Conservation (phyloP, 2,797 vertebrate genomes). For the Sarcophilus harrisii region DNA sequence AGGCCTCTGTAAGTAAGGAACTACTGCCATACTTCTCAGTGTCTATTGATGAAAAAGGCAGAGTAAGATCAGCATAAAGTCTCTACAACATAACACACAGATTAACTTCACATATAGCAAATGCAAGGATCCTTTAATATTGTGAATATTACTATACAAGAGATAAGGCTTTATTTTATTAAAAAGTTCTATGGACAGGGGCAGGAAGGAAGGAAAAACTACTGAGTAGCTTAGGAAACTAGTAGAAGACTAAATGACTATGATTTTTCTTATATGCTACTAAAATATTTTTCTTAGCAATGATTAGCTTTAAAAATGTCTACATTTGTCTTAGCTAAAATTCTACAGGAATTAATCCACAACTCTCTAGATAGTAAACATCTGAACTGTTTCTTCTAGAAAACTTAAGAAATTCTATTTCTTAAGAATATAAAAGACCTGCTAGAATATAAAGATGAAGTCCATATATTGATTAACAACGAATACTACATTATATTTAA, state of each 20-base stretch:
- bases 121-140: neutral
- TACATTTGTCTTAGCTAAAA: neutral
- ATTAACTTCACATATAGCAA: neutral
- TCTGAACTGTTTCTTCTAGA: neutral
- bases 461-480: neutral
- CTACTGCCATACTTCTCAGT: neutral
- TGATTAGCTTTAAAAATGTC: neutral
- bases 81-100: neutral
- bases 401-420: neutral
- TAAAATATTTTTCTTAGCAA: neutral
- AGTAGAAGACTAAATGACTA: neutral
- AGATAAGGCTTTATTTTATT: neutral
- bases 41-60: neutral
- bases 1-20: neutral
- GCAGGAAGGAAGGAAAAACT: neutral
- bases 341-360: neutral
- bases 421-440: neutral
- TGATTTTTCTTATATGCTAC: neutral
- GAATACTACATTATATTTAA: neutral
- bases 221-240: neutral
- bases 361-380: neutral
- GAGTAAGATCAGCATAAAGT: neutral
- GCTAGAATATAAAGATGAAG: neutral
- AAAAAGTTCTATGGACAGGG: neutral
- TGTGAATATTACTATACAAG: neutral